phyloP scores from a whole-genome alignment of 1,140 invertebrate species.

The Saccostrea glomerata region DNA sequence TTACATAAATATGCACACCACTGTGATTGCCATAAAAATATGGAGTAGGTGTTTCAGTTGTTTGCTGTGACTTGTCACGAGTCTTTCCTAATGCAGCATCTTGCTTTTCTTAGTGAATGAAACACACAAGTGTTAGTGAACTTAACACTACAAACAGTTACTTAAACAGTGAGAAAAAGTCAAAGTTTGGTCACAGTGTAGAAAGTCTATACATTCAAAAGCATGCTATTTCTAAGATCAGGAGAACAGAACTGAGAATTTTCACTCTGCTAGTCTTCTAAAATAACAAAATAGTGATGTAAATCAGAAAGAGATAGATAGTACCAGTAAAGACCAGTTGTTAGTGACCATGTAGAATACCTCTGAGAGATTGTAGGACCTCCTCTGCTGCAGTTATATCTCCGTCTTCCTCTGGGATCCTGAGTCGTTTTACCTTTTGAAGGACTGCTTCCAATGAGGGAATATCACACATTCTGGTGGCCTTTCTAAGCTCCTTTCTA shows the following conservation, averaged over 20 bases:
- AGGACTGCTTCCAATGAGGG: conserved; percentile 44
- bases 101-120: conserved; percentile 37
- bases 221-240: background rate
- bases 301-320: background rate
- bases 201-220: background rate
- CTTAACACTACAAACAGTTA: background rate
- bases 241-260: no score
- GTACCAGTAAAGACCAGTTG: background rate
- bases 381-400: conserved; percentile 52
- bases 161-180: background rate
- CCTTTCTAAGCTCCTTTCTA: conserved; percentile 54
- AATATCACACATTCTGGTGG: conserved; percentile 52
- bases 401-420: conserved; percentile 52
- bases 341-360: background rate
- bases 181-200: background rate
- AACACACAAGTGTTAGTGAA: conserved; percentile 34
- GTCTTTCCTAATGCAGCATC: conserved; percentile 19
- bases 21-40: conserved; percentile 36
- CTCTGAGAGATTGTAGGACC: conserved; percentile 47
- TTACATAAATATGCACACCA: conserved; percentile 59
- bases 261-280: no score
- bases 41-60: conserved; percentile 33
- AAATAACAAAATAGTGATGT: background rate
- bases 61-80: conserved; percentile 39
- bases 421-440: conserved; percentile 47